Conservation (phyloP, 1,140 invertebrate species). For the Caenorhabditis brenneri region DNA sequence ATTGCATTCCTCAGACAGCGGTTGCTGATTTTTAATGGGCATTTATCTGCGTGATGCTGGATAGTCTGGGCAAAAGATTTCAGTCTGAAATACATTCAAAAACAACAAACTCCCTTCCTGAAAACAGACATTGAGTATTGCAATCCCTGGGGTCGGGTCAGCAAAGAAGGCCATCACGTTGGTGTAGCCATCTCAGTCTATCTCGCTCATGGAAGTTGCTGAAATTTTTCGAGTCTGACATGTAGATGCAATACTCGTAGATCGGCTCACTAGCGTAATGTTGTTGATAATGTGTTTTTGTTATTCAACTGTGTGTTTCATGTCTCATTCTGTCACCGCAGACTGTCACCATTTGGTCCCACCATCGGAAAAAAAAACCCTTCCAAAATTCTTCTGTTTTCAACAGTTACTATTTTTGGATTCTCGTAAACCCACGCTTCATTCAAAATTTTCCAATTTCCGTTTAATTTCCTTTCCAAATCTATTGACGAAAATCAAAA, state of each 20-base stretch:
- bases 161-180: background rate
- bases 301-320: too few relatives aligned
- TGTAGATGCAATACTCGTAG: background rate
- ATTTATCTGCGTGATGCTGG: background rate
- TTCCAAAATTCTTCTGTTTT: too few relatives aligned
- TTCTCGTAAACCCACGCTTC: too few relatives aligned
- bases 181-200: background rate
- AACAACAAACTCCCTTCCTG: background rate
- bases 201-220: background rate
- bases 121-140: background rate
- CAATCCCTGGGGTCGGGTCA: background rate
- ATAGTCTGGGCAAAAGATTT: background rate
- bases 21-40: background rate
- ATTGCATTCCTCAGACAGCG: background rate
- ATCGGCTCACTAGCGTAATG: conserved; percentile 22
- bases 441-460: too few relatives aligned
- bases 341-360: too few relatives aligned
- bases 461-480: too few relatives aligned
- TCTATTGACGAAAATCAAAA: too few relatives aligned
- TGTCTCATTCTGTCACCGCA: too few relatives aligned
- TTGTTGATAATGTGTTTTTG: too few relatives aligned
- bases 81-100: background rate
- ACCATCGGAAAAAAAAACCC: too few relatives aligned
- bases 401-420: too few relatives aligned
- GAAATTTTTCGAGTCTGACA: background rate